Conservation (phyloP, 1,140 invertebrate species). For the Hypsibius dujardini region DNA sequence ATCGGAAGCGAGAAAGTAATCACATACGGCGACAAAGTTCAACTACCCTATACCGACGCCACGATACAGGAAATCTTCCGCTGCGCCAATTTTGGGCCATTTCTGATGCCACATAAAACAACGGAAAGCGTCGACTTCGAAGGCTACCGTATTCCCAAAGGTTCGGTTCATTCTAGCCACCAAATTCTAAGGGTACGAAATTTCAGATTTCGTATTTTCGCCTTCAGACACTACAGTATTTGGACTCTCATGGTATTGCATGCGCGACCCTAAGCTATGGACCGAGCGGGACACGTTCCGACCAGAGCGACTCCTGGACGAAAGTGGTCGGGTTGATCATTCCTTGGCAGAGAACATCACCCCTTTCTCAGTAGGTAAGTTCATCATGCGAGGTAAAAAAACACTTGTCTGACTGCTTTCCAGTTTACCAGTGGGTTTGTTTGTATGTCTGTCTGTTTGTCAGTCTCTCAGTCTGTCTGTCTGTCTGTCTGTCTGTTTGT, state of each 20-base stretch:
- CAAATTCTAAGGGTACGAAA: no score
- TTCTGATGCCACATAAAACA: slow-evolving; percentile 14
- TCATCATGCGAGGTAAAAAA: no score
- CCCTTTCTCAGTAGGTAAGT: slow-evolving; percentile 19
- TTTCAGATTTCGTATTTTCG: background rate
- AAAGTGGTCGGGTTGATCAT: slow-evolving; percentile 15
- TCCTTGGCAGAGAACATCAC: slow-evolving; percentile 19
- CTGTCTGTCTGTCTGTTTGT: no score
- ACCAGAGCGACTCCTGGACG: slow-evolving; percentile 19
- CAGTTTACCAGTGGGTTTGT: no score
- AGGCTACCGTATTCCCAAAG: slow-evolving; percentile 8
- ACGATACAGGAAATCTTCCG: slow-evolving; percentile 51
- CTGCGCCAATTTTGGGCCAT: slow-evolving; percentile 41
- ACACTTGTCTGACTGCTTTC: no score
- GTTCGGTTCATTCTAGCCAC: background rate
- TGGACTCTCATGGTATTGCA: slow-evolving; percentile 6
- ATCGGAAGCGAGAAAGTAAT: slow-evolving; percentile 19
- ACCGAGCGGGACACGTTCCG: slow-evolving; percentile 14
- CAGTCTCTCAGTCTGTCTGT: no score
- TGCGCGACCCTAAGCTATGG: slow-evolving; percentile 19
- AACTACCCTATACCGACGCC: slow-evolving; percentile 19
- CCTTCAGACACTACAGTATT: slow-evolving; percentile 13
- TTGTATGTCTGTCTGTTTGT: no score
- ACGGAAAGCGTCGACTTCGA: slow-evolving; percentile 12
- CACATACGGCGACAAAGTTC: slow-evolving; percentile 20